Evolutionary conservation across 2,797 vertebrate genomes (phyloP).

Genomic region (Macropus fuliginosus): DNA sequence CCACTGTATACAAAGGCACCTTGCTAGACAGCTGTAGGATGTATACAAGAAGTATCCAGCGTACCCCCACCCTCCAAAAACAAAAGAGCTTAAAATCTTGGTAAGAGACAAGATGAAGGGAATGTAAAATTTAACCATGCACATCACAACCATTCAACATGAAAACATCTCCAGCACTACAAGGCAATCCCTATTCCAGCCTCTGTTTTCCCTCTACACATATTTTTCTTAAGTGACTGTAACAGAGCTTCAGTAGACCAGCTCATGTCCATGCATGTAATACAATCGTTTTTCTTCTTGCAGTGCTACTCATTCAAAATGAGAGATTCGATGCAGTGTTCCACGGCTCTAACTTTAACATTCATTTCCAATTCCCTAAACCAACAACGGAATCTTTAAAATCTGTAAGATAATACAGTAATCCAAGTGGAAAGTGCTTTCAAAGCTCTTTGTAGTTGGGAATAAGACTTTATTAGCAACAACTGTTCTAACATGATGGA

Average conservation of each 20-base stretch:
- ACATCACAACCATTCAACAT: background rate
- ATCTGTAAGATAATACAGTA: constrained; percentile 78
- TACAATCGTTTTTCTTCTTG: constrained; percentile 74
- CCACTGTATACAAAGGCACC: background rate
- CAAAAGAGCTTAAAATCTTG: background rate
- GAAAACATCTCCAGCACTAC: background rate
- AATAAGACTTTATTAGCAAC: constrained; percentile 83
- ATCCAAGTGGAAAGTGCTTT: constrained; percentile 83
- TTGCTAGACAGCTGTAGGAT: too few species aligned
- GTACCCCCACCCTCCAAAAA: background rate
- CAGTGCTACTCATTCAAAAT: constrained; percentile 63
- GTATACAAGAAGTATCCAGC: background rate
- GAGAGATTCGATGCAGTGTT: constrained; percentile 82
- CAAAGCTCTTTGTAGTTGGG: constrained; percentile 83
- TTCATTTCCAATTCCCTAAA: constrained; percentile 81
- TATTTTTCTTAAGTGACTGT: background rate
- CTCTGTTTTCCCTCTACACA: background rate
- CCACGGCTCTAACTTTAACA: constrained; percentile 77
- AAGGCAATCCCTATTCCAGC: background rate
- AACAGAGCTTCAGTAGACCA: constrained; percentile 67
- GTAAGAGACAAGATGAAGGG: background rate
- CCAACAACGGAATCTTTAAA: constrained; percentile 80
- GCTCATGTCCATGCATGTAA: constrained; percentile 71
- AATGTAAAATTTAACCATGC: background rate
- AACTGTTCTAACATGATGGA: constrained; percentile 80